Evolutionary conservation across 1,140 invertebrate genomes (phyloP), one percentile per base, ranked within the genome.

Genomic region (Eueides isabella): DNA sequence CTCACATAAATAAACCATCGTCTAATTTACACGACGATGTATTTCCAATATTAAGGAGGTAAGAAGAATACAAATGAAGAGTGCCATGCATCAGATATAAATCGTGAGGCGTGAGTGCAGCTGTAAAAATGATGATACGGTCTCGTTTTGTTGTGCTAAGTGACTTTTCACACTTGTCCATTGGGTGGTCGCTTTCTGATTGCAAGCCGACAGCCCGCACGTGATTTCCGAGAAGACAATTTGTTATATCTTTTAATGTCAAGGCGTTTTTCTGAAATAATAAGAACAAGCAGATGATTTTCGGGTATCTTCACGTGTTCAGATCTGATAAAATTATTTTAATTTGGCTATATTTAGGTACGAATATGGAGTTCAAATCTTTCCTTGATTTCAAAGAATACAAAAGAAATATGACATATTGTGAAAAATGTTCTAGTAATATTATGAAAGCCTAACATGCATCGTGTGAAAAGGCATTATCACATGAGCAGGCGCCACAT

Each of bases 81-180:
- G 67, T 72, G 75, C 73, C 81, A 80, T 76, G 75, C 82, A 80
- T 79, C 64, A 75, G 67, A 67, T 68, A 81, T 87, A 86, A 86
- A 84, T 88, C 83, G 75, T 80, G 44, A 75, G 76, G 67, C 35
- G 64, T 75, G 71, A 77, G 74, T 82, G 83, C 87, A 89, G 87
- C 88, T 90, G 88, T 89, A 89, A 88, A 88, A 88, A 85, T 90
- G 61, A 63, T 63, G 66, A 62, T 68, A 72, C 69, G 71, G 63
- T 74, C 72, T 44, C 41, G 63, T 74, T 77, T 75, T 72, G 69
- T 80, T 75, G 72, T 72, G 74, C 71, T 78, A 71, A 75, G 69
- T 72, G 74, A 74, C 62, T 74, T 74, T 74, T 74, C 67, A 74
- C 72, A 74, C 72, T 70, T 70, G 61, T 74, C 61, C 62, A 63